Evolutionary conservation across 2,888 invertebrate genomes (phyloP), one percentile per base, ranked within the genome.

Genomic region (Rhingia campestris): DNA sequence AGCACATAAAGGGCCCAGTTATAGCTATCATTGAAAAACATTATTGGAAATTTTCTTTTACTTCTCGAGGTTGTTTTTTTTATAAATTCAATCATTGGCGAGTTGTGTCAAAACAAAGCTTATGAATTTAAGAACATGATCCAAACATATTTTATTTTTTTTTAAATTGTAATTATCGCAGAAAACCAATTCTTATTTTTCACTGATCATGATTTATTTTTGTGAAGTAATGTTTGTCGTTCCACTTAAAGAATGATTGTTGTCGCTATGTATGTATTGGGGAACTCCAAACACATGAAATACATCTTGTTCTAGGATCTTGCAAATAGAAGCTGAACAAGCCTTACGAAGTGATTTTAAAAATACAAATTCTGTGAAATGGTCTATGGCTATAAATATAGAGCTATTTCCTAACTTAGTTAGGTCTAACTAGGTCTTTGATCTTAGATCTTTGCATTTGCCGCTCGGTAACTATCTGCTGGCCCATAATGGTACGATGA

Each of bases 301-400:
- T 22, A 22, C 22, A 3, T 49, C n/a, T 9, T 14, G 6, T 10
- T 47, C 43, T 2, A 43, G 43, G 4, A n/a, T n/a, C n/a, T 43
- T 43, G 10, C 10, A 10, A 43, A 43, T 43, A 6, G 10, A 4
- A 1, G n/a, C 3, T 9, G 43, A 43, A 0, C 59, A 51, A n/a
- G 64, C 58, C 14, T 41, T 58, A 10, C 41, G 47, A n/a, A 81
- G 12, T 7, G 75, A 47, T 58, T 41, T 32, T 66, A 75, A 45
- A 9, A 85, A 67, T 7, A 53, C 10, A 12, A 81, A 81, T 49
- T 84, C 74, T 1, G 79, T 63, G n/a, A 84, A 56, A 12, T 67
- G 69, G 14, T 75, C 77, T 6, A 81, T 10, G 0, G 64, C 54
- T 6, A 86, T 59, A 0, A 79, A 64, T 4, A 77, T 59, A 1